Percentiles rank a stretch among this genome's conserved stretches.
Evolutionary conservation across 1,140 invertebrate species (phyloP).

Genomic region (Drosophila tropicalis): DNA sequence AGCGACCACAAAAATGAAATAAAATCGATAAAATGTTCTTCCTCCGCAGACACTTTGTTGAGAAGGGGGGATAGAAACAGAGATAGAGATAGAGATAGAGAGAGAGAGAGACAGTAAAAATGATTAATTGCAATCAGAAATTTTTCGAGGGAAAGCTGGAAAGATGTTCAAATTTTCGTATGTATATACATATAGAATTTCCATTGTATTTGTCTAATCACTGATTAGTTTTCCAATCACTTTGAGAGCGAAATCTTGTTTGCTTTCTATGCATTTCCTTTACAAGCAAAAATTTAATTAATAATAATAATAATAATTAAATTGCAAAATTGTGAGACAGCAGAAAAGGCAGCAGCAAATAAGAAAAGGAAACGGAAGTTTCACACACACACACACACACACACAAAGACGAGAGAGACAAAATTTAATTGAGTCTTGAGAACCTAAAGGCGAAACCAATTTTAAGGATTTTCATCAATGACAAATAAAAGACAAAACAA

Average conservation of each 20-base stretch:
- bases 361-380: constrained; percentile 11
- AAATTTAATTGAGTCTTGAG: neutral
- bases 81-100: no score
- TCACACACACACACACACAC: neutral
- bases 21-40: constrained; percentile 25
- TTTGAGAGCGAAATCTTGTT: neutral
- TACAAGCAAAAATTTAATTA: neutral
- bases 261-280: constrained; percentile 3
- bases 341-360: neutral
- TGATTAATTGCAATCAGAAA: constrained; percentile 52
- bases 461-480: constrained; percentile 9
- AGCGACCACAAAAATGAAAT: constrained; percentile 28
- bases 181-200: neutral
- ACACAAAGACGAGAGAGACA: neutral
- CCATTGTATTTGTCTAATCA: neutral
- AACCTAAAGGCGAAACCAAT: neutral
- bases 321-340: constrained; percentile 11
- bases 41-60: neutral
- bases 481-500: constrained; percentile 6
- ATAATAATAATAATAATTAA: constrained; percentile 15
- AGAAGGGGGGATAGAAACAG: no score
- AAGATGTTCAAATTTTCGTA: neutral
- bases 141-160: neutral
- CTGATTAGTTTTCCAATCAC: constrained; percentile 1
- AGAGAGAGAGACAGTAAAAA: constrained; percentile 14